Conservation (phyloP, 2,113 vertebrate species). For the Gnathonemus echidnorhynchus region DNA sequence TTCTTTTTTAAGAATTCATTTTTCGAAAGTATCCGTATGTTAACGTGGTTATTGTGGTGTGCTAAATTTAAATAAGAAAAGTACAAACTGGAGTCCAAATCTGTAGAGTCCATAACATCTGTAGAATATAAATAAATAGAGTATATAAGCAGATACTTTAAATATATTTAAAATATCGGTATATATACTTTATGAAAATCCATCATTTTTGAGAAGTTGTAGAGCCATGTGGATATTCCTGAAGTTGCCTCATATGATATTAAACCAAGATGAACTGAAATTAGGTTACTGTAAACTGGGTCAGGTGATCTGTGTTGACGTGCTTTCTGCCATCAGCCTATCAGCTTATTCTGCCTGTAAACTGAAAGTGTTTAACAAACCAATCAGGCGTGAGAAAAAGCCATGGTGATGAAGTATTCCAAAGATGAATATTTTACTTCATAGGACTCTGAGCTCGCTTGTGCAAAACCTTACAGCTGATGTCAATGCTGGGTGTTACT, state of each 20-base stretch:
- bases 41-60: constrained; percentile 28
- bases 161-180: background rate
- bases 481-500: background rate
- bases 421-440: constrained; percentile 11
- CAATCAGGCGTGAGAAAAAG: background rate
- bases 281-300: background rate
- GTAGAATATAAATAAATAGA: constrained; percentile 24
- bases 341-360: background rate
- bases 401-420: constrained; percentile 15
- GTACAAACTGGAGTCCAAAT: constrained; percentile 61
- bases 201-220: background rate
- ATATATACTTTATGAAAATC: background rate
- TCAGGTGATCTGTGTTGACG: background rate
- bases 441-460: background rate
- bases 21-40: background rate
- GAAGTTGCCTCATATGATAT: constrained; percentile 2
- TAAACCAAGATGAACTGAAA: background rate
- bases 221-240: background rate
- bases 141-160: background rate
- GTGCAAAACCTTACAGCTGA: background rate
- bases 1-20: constrained; percentile 1
- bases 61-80: constrained; percentile 39
- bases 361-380: background rate
- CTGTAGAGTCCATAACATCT: constrained; percentile 52
- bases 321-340: background rate